phyloP scores from a whole-genome alignment of 2,888 invertebrate genomes.

The Andrena haemorrhoa region DNA sequence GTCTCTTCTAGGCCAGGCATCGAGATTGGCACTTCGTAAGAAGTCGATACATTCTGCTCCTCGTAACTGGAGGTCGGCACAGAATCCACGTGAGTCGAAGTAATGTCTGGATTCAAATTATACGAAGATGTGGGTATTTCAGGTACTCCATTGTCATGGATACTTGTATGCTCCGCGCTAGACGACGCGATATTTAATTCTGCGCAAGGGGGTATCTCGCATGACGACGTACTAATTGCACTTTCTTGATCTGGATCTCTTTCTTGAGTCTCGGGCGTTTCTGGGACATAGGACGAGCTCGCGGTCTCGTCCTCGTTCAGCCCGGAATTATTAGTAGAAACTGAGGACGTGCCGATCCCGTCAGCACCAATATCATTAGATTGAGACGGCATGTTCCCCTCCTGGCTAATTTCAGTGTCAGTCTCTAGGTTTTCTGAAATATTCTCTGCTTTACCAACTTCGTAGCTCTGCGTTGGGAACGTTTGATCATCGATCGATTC shows the following conservation, averaged over 20 bases:
- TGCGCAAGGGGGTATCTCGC: conserved; percentile 83
- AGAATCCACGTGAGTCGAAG: conserved; percentile 79
- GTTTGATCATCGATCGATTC: conserved; percentile 78
- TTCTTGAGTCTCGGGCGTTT: conserved; percentile 83
- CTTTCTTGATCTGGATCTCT: conserved; percentile 84
- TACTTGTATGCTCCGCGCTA: conserved; percentile 79
- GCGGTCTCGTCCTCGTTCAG: conserved; percentile 83
- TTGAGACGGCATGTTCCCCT: conserved; percentile 81
- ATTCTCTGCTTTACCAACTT: conserved; percentile 79
- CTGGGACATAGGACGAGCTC: conserved; percentile 83
- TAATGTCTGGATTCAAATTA: conserved; percentile 82
- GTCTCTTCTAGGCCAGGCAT: conserved; percentile 81
- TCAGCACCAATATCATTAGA: conserved; percentile 81
- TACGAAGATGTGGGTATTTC: conserved; percentile 83
- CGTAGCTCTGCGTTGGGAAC: conserved; percentile 83
- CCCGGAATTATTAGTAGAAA: conserved; percentile 78
- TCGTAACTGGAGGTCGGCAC: conserved; percentile 82
- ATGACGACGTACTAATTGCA: conserved; percentile 83
- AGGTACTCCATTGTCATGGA: conserved; percentile 82
- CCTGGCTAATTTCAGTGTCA: conserved; percentile 79
- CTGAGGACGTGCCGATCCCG: conserved; percentile 79
- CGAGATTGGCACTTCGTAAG: conserved; percentile 81
- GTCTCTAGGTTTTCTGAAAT: conserved; percentile 77
- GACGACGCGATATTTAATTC: conserved; percentile 83
- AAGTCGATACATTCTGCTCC: conserved; percentile 83